phyloP scores from a whole-genome alignment of 2,113 vertebrate species.

The Naja naja region DNA sequence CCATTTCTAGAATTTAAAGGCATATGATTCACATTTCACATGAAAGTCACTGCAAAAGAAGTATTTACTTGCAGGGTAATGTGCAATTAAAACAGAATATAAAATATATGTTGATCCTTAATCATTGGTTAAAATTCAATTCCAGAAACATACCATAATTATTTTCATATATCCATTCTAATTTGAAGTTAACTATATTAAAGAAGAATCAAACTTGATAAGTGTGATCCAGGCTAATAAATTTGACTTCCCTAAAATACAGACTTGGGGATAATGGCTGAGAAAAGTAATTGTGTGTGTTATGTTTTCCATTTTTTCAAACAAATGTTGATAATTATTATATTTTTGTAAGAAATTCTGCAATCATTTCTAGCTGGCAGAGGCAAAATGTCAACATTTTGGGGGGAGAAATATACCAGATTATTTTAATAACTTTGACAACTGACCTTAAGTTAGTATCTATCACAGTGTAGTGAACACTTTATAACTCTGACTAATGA shows the following conservation, averaged over 20 bases:
- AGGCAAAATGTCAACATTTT: background rate
- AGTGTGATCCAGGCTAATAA: background rate
- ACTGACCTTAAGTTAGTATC: background rate
- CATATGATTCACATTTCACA: background rate
- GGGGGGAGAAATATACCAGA: background rate
- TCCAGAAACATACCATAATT: background rate
- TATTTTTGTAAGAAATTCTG: background rate
- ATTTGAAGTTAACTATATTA: background rate
- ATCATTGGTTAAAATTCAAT: background rate
- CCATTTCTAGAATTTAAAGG: constrained; percentile 4
- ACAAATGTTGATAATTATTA: background rate
- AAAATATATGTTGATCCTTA: background rate
- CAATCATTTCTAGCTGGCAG: background rate
- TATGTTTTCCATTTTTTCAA: background rate
- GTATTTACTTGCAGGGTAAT: background rate
- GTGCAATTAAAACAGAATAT: background rate
- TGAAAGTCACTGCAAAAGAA: background rate
- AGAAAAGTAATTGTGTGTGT: background rate
- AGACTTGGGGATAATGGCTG: rapidly evolving
- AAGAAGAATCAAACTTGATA: background rate
- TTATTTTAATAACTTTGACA: background rate
- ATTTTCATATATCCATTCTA: background rate
- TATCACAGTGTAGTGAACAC: background rate
- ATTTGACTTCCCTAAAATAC: background rate
- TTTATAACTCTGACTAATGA: background rate